A percentile compares a stretch with the other conserved stretches of the same genome.
phyloP scores from a whole-genome alignment of 1,140 invertebrate genomes.

The Nymphalis io region DNA sequence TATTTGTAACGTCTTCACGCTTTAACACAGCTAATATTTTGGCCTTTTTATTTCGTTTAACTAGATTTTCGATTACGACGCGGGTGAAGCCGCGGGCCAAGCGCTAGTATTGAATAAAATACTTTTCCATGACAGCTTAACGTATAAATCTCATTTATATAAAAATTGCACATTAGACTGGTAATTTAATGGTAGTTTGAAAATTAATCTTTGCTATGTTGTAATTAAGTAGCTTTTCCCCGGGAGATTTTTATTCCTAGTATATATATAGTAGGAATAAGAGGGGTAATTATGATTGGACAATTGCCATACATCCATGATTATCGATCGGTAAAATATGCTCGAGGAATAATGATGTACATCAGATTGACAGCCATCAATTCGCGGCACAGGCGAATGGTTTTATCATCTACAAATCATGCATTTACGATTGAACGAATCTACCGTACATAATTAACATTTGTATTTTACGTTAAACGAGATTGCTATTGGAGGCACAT shows the following conservation, averaged over 20 bases:
- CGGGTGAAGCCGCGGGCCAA: too few relatives aligned
- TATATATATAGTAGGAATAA: not conserved
- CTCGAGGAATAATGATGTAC: constrained; percentile 12
- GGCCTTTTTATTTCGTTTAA: too few relatives aligned
- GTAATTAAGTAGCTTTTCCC: not conserved
- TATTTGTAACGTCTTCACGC: too few relatives aligned
- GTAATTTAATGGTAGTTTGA: not conserved
- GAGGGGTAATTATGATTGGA: not conserved
- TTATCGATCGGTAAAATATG: not conserved
- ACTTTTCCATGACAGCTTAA: too few relatives aligned
- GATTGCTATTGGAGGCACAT: not conserved
- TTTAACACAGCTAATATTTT: too few relatives aligned
- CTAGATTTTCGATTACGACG: too few relatives aligned
- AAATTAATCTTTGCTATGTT: not conserved
- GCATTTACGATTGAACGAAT: constrained; percentile 9
- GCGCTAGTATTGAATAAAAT: too few relatives aligned
- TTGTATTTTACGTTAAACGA: not conserved
- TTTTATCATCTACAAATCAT: constrained; percentile 8
- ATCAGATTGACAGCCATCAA: constrained; percentile 5
- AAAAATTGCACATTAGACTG: not conserved
- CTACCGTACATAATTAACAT: not conserved
- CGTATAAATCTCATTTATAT: not conserved
- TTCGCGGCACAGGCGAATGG: not conserved
- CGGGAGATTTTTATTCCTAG: not conserved
- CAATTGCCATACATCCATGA: not conserved